Evolutionary conservation across 2,797 vertebrate species (phyloP).

Genomic region (Halcyon badia): DNA sequence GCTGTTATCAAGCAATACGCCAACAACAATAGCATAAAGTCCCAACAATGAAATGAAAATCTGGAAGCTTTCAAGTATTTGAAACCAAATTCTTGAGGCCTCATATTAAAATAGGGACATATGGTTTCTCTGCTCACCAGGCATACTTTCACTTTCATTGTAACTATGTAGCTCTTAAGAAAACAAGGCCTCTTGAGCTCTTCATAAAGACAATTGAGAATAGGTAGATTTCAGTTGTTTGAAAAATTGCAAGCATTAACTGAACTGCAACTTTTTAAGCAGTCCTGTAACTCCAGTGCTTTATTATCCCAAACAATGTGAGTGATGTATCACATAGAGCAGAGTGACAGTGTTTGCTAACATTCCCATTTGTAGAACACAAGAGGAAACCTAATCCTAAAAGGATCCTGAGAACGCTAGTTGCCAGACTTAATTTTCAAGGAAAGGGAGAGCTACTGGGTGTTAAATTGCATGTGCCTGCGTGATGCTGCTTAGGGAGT

Average conservation of each 20-base stretch:
- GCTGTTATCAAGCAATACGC: neutral
- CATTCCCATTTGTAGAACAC: constrained; percentile 34
- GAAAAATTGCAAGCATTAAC: neutral
- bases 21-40: neutral
- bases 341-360: constrained; percentile 37
- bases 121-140: neutral
- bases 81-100: neutral
- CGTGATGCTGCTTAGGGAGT: neutral
- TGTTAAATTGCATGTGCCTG: neutral
- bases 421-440: constrained; percentile 21
- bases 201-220: neutral
- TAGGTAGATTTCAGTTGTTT: neutral
- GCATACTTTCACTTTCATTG: neutral
- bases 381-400: constrained; percentile 49
- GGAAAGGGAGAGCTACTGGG: neutral
- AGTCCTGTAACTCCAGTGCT: neutral
- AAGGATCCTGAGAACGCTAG: neutral
- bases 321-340: neutral
- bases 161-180: neutral
- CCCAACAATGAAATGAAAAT: neutral
- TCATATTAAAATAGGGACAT: neutral
- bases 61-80: neutral
- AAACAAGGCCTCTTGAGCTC: neutral
- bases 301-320: neutral
- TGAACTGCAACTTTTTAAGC: neutral